Base-by-base conservation (phyloP, 2,888 invertebrate species). In the Diadegma fenestrale region DNA sequence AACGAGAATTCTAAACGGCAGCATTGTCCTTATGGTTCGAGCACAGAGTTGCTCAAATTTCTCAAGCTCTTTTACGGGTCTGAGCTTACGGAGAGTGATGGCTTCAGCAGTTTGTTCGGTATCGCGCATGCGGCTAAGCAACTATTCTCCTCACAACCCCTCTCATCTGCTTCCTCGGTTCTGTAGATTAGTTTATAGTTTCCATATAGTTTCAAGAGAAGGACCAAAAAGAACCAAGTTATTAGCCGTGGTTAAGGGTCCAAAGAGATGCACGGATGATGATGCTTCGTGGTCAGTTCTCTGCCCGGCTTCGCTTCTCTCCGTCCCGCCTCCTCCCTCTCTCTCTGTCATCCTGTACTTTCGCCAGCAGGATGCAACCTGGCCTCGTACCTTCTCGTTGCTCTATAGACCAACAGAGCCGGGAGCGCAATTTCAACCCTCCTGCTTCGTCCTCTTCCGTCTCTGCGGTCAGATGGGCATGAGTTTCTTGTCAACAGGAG, bases 111-210 rank as follows among this genome's bases (percentile, higher is more conserved):
- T 37, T 37, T 37, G 37, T 19, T 64, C 10, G 7, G 37, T 33
- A 64, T 64, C 37, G 37, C 64, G 37, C 19, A 58, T 58, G 58
- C 43, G 63, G 14, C 2, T 22, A 54, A 54, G 54, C 22, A 26
- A 19, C 22, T 3, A 54, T 22, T 22, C 54, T 54, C 54, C 22
- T 54, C 12, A 10, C 22, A 26, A 26, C 4, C n/a, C 14, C 58
- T 26, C 54, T 54, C 58, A 10, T 58, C 26, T 68, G 68, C 17
- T 37, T 72, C 41, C 22, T 2, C 37, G 19, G 72, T 37, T 10
- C 17, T 43, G 43, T 48, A 90, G 91, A 91, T 91, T 90, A 91
- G 91, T 91, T 91, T 85, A 88, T 87, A 91, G 91, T 91, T 91
- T 80, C 88, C 88, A 66, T 73, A 45, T 73, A 84, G 85, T 86